Base-by-base conservation (phyloP, 2,113 vertebrate species). In the Pseudorectes ferrugineus region DNA sequence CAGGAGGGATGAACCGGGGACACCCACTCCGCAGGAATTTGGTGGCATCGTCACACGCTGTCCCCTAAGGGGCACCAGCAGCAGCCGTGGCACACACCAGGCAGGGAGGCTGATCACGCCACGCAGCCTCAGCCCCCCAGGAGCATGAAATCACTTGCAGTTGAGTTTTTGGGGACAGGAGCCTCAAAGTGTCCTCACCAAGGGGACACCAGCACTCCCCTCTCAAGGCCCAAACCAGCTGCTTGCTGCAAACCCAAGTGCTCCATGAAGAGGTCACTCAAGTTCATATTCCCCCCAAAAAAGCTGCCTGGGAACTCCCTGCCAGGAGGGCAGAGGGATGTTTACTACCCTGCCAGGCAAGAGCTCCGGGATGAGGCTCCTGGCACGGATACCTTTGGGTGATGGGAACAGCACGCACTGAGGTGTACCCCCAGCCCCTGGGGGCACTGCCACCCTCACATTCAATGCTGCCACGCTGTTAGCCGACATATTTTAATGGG, bases 301-400 rank as follows among this genome's bases (percentile, higher is more conserved):
- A 85, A 33, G 2, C 38, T 11, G 16, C 31, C 43, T 14, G 58
- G 57, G 76, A 71, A 18, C 11, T 21, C 66, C 31, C 42, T 61
- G 61, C 45, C 25, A 57, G 45, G n/a, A 63, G 70, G 52, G 36
- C 36, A 85, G 38, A 42, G 24, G 46, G 15, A 14, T 12, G 51
- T 49, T 38, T 1, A 19, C 9, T 70, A 58, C 17, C 28, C 40
- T 36, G 45, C 17, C 11, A 24, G 28, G 28, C 28, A 59, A 12
- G 28, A 67, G 43, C 62, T 25, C 25, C 0, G 0, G 43, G 33
- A 67, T 0, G 1, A 38, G 59, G 57, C 58, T 57, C 35, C 51
- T 29, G 65, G 70, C 35, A 43, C 1, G 0, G 48, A 24, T 2
- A 23, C 51, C 70, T 66, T 5, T 3, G 31, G 1, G 2, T 1